Percentiles rank a stretch among this genome's conserved stretches.
These are phyloP conservation scores for Chymomyza caudatula DNA, from an alignment of 2,888 invertebrate genomes.

Conservation along the genomic window DNA sequence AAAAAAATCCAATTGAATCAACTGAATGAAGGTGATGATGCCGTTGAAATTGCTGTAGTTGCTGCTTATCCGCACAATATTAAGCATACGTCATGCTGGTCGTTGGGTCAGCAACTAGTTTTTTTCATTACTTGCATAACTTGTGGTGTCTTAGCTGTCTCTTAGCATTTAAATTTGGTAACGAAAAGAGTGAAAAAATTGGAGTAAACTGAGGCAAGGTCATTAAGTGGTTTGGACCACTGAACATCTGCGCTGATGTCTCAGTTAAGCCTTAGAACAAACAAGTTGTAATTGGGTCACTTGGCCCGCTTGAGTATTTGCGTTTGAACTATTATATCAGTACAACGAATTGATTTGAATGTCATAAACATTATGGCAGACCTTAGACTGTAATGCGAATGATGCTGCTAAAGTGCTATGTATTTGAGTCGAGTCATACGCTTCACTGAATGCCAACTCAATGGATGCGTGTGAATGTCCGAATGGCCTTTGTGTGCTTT, in stretches of 20 bases:
- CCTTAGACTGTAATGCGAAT: background rate
- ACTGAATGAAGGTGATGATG: constrained; percentile 8
- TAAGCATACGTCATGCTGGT: constrained; percentile 43
- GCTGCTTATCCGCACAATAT: constrained; percentile 27
- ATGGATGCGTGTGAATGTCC: background rate
- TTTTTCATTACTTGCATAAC: background rate
- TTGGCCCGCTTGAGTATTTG: constrained; percentile 3
- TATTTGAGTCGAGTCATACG: background rate
- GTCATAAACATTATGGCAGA: background rate
- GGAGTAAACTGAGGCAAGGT: constrained; percentile 35
- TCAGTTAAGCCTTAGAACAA: constrained; percentile 36
- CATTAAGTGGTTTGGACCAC: constrained; percentile 20
- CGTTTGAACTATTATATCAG: background rate
- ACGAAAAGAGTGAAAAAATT: constrained; percentile 11
- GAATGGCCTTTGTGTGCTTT: constrained; percentile 12
- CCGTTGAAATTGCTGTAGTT: constrained; percentile 2
- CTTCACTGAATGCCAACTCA: background rate
- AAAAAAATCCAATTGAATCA: background rate
- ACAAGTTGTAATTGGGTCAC: constrained; percentile 42
- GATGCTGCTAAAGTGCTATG: background rate
- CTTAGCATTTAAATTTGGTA: background rate
- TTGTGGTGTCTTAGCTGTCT: constrained; percentile 2
- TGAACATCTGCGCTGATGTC: constrained; percentile 36
- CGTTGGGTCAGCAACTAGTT: constrained; percentile 2
- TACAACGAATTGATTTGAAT: background rate